Percentiles rank a stretch among this genome's conserved stretches.
Conservation (phyloP, 2,797 vertebrate genomes). For the Craterocephalus amniculus region DNA sequence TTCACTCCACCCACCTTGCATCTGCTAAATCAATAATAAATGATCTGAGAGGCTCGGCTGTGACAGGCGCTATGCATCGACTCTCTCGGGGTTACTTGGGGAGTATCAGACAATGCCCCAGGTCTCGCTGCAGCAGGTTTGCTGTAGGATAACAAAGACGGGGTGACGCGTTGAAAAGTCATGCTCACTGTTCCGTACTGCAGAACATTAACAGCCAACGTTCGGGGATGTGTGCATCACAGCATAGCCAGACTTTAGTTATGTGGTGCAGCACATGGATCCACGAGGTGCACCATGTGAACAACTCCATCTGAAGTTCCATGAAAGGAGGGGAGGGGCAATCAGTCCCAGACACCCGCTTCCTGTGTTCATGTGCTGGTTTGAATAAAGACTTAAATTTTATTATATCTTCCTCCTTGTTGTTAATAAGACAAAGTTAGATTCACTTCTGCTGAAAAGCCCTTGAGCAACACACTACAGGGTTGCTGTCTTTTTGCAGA, state of each 20-base stretch:
- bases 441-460: conserved; percentile 39
- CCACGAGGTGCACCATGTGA: conserved; percentile 22
- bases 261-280: conserved; percentile 21
- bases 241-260: conserved; percentile 19
- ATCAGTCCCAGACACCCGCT: conserved; percentile 35
- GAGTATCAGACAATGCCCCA: conserved; percentile 47
- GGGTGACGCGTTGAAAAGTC: conserved; percentile 33
- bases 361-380: conserved; percentile 31
- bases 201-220: conserved; percentile 43
- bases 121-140: conserved; percentile 41
- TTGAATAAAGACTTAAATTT: conserved; percentile 32
- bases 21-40: conserved; percentile 72
- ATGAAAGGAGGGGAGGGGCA: conserved; percentile 43
- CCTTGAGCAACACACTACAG: conserved; percentile 27
- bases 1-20: conserved; percentile 39
- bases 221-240: conserved; percentile 47
- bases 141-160: conserved; percentile 42
- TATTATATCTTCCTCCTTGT: background rate
- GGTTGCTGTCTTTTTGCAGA: conserved; percentile 6
- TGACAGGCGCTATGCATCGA: conserved; percentile 53
- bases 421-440: background rate
- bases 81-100: conserved; percentile 43
- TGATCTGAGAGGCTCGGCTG: conserved; percentile 58
- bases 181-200: conserved; percentile 57
- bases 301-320: conserved; percentile 52